A percentile compares a stretch with the other conserved stretches of the same genome.
These are phyloP conservation scores for Cuculus canorus DNA, from an alignment of 2,797 vertebrate genomes.

Conservation along the genomic window DNA sequence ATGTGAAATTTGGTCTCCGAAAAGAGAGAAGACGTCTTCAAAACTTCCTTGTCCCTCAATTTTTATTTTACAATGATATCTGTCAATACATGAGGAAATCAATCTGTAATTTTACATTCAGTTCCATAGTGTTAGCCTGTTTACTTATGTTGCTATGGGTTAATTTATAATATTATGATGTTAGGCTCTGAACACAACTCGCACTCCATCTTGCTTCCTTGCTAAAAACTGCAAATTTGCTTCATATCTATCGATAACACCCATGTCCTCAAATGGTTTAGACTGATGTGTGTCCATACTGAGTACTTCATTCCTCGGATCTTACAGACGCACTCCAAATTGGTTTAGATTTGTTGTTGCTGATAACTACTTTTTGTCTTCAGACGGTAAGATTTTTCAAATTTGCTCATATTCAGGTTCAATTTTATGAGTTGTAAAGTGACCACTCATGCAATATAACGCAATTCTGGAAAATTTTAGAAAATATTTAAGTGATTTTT, in stretches of 20 bases:
- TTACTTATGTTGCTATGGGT: background rate
- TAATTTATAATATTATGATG: background rate
- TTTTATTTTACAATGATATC: background rate
- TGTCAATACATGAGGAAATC: background rate
- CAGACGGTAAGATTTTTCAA: background rate
- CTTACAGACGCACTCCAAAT: background rate
- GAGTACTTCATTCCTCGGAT: background rate
- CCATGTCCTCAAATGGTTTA: background rate
- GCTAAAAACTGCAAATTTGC: background rate
- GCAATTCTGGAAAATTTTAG: background rate
- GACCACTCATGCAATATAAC: background rate
- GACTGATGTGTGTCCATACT: background rate
- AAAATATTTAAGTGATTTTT: background rate
- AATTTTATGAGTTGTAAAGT: background rate
- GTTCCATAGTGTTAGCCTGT: background rate
- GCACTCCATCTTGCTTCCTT: background rate
- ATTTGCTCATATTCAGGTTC: background rate
- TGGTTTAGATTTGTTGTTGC: background rate
- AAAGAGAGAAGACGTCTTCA: background rate
- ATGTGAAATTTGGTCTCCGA: background rate
- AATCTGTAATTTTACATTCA: background rate
- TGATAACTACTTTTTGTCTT: background rate
- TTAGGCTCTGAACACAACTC: background rate
- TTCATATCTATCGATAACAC: background rate
- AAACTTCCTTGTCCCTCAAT: background rate